Conservation (phyloP, 2,113 vertebrate species). For the Dascyllus trimaculatus region DNA sequence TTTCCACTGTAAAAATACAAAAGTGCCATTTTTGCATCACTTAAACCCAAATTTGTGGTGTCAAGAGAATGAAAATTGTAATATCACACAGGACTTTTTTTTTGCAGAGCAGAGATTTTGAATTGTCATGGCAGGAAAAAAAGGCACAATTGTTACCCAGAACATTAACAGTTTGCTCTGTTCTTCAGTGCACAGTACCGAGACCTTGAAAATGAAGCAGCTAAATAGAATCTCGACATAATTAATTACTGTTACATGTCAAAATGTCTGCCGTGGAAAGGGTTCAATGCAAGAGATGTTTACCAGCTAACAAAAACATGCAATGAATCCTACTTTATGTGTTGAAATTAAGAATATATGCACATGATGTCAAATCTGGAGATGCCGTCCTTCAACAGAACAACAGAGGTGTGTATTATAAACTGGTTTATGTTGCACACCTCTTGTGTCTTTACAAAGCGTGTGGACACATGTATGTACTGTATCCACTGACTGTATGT, state of each 20-base stretch:
- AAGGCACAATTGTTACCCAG: background rate
- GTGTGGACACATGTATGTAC: background rate
- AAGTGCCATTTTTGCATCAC: background rate
- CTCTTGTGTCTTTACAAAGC: background rate
- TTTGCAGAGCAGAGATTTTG: background rate
- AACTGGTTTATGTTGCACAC: background rate
- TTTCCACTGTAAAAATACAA: background rate
- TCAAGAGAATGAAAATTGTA: background rate
- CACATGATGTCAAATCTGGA: background rate
- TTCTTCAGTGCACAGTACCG: background rate
- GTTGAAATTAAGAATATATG: too few species aligned
- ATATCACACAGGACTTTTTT: background rate
- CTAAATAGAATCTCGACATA: background rate
- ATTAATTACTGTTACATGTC: background rate
- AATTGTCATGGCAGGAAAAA: background rate
- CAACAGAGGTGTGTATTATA: background rate
- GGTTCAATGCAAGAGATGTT: background rate
- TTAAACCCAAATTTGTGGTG: background rate
- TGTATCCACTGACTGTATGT: constrained; percentile 30
- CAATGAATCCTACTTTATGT: background rate
- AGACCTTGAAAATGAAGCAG: background rate
- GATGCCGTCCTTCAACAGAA: background rate
- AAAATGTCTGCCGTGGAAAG: background rate
- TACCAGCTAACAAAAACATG: background rate
- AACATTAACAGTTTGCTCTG: background rate